phyloP scores from a whole-genome alignment of 2,113 vertebrate genomes.

The Brachirus orientalis region DNA sequence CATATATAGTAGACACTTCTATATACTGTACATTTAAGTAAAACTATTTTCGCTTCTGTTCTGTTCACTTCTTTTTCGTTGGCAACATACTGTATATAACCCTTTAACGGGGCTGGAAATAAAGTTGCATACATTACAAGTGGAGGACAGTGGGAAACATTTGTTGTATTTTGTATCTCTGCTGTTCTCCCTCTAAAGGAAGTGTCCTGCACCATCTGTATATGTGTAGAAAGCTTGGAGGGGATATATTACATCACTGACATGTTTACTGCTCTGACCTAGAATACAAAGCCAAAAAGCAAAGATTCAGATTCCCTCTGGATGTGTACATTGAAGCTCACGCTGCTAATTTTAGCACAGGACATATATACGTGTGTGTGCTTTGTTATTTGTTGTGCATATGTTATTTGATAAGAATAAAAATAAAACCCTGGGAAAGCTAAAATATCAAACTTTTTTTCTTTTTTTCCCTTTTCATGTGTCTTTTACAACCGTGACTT shows the following conservation, averaged over 20 bases:
- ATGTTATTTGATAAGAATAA: neutral
- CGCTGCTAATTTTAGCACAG: neutral
- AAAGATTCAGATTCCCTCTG: neutral
- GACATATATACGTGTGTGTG: too few relatives aligned
- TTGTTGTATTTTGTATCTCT: too few relatives aligned
- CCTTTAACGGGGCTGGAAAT: too few relatives aligned
- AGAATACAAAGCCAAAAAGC: neutral
- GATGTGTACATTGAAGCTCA: neutral
- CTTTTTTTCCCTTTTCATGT: neutral
- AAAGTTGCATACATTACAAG: too few relatives aligned
- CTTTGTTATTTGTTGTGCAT: too few relatives aligned
- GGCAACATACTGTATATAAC: too few relatives aligned
- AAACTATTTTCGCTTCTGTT: too few relatives aligned
- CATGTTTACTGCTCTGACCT: slow-evolving; percentile 11
- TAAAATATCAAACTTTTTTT: neutral
- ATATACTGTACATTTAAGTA: too few relatives aligned
- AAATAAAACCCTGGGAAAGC: neutral
- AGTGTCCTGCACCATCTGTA: slow-evolving; percentile 42
- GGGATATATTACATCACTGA: slow-evolving; percentile 19
- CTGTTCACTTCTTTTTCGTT: too few relatives aligned
- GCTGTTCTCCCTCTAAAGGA: neutral
- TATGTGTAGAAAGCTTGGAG: slow-evolving; percentile 41
- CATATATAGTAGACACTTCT: too few relatives aligned
- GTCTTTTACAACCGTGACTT: neutral
- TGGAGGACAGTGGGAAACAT: too few relatives aligned